These are phyloP conservation scores for Cavia aperea DNA, from an alignment of 2,113 vertebrate genomes.

Conservation along the genomic window DNA sequence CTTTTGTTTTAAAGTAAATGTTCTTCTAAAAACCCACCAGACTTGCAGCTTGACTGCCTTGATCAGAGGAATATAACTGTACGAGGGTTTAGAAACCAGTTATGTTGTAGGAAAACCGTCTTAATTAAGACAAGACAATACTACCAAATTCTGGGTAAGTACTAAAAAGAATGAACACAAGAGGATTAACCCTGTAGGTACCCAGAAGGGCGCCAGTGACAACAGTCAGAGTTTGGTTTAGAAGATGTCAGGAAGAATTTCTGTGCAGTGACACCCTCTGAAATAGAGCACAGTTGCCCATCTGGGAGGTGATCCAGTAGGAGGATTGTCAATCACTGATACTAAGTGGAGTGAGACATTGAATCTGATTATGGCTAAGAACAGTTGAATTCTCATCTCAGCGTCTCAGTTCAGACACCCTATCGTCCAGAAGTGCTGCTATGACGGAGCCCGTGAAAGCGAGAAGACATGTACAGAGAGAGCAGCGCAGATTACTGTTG, in stretches of 20 bases:
- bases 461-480: not conserved
- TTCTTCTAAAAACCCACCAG: not conserved
- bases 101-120: not conserved
- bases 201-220: not conserved
- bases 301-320: not conserved
- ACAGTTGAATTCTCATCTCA: not conserved
- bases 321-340: not conserved
- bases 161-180: not conserved
- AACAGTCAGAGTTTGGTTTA: not conserved
- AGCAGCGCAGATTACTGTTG: rapidly evolving
- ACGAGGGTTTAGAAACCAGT: not conserved
- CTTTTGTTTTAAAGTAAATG: not conserved
- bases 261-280: not conserved
- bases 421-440: not conserved
- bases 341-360: not conserved
- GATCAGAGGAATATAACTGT: not conserved
- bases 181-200: not conserved
- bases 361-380: not conserved
- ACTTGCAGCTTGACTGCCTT: not conserved
- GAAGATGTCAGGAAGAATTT: not conserved
- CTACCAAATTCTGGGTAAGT: not conserved
- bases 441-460: rapidly evolving
- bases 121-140: not conserved
- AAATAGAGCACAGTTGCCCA: not conserved
- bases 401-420: not conserved